Evolutionary conservation across 2,113 vertebrate species (phyloP).

Genomic region (Heterotilapia buettikoferi): DNA sequence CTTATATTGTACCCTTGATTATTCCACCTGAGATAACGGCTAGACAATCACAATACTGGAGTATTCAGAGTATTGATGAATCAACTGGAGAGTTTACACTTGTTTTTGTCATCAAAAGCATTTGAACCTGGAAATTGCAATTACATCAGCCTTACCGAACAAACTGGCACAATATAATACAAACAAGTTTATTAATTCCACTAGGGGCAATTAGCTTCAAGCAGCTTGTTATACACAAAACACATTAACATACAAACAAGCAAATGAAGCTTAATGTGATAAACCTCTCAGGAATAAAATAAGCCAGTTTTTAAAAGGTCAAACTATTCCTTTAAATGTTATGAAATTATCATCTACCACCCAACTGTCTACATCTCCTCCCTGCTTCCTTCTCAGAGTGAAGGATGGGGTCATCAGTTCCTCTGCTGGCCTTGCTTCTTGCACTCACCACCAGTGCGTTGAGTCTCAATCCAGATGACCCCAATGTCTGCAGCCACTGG

Average conservation of each 20-base stretch:
- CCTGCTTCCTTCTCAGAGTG: slow-evolving; percentile 38
- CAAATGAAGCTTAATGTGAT: neutral
- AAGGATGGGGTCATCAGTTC: slow-evolving; percentile 70
- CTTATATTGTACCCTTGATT: neutral
- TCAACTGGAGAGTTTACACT: neutral
- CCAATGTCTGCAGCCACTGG: slow-evolving; percentile 99
- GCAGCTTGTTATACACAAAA: neutral
- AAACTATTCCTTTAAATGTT: neutral
- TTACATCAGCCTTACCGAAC: neutral
- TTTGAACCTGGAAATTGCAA: neutral
- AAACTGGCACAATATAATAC: neutral
- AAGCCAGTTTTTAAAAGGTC: neutral
- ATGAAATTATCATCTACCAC: neutral
- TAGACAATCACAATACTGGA: neutral
- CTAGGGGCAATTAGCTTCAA: neutral
- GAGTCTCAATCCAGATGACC: slow-evolving; percentile 92
- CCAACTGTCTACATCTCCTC: neutral
- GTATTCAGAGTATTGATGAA: neutral
- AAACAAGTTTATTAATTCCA: neutral
- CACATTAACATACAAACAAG: neutral
- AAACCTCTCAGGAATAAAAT: neutral
- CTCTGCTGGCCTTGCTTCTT: slow-evolving; percentile 62
- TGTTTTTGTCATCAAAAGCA: neutral
- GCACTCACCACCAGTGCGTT: slow-evolving; percentile 65
- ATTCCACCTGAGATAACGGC: neutral